Percentiles rank a stretch among this genome's conserved stretches.
Evolutionary conservation across 1,140 invertebrate species (phyloP).

Genomic region (Brachystomella parvula): DNA sequence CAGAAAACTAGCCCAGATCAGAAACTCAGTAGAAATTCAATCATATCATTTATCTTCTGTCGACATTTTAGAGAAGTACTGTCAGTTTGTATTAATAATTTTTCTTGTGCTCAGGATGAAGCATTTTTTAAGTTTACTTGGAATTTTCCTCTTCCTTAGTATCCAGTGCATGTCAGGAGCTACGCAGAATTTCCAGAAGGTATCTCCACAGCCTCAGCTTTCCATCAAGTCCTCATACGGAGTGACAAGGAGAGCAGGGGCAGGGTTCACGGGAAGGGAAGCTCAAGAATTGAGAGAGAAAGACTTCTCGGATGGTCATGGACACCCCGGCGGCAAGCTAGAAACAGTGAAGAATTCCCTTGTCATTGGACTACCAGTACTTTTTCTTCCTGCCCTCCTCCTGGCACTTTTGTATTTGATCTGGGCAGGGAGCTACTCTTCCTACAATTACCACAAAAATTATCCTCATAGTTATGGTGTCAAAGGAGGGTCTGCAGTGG

Average conservation of each 20-base stretch:
- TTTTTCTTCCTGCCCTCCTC: conserved; percentile 8
- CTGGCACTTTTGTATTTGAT: conserved; percentile 12
- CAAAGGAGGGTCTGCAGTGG: background rate
- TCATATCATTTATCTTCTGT: no score
- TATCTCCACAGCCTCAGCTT: background rate
- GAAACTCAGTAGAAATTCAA: no score
- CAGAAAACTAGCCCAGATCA: no score
- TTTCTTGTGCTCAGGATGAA: no score
- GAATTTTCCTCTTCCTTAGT: background rate
- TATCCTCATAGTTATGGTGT: conserved; percentile 3
- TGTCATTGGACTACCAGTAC: conserved; percentile 5
- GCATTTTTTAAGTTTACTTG: no score
- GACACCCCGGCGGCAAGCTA: background rate
- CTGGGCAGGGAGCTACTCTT: conserved; percentile 10
- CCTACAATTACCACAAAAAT: conserved; percentile 16
- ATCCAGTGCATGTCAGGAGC: no score
- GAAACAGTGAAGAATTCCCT: background rate
- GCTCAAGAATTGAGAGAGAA: background rate
- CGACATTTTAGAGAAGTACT: no score
- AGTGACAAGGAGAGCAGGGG: background rate
- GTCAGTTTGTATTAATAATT: no score
- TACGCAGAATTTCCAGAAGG: background rate
- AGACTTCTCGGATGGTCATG: background rate
- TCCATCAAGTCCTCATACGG: background rate
- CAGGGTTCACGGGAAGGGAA: background rate